Conservation (phyloP, 2,113 vertebrate genomes). For the Apteryx mantelli region DNA sequence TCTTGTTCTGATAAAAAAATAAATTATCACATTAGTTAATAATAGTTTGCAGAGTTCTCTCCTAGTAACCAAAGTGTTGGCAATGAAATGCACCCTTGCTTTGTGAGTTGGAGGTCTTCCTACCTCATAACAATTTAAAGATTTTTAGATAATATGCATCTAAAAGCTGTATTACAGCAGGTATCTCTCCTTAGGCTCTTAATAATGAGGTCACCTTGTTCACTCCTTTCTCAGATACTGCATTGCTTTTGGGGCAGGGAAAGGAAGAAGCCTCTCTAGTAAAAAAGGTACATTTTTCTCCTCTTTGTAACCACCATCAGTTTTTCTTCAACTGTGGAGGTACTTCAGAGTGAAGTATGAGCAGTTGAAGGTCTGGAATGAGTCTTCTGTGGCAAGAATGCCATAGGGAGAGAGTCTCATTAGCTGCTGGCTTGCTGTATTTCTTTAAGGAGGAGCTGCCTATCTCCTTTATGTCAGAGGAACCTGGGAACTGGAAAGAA, state of each 20-base stretch:
- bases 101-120: neutral
- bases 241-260: neutral
- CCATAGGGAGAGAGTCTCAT: neutral
- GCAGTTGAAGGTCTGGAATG: neutral
- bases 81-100: neutral
- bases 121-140: neutral
- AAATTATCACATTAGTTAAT: conserved; percentile 16
- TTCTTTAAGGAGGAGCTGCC: neutral
- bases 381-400: neutral
- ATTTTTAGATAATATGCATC: neutral
- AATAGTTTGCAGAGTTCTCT: conserved; percentile 13
- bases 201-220: neutral
- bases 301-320: neutral
- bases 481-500: neutral
- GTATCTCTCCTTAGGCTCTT: neutral
- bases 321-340: neutral
- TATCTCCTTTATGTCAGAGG: neutral
- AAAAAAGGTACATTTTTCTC: neutral
- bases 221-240: neutral
- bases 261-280: neutral
- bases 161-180: conserved; percentile 4
- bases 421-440: neutral
- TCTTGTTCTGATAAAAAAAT: conserved; percentile 32
- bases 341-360: neutral
- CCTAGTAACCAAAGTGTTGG: neutral